A percentile compares a stretch with the other conserved stretches of the same genome.
Evolutionary conservation across 2,113 vertebrate genomes (phyloP).

Genomic region (Alligator sinensis): DNA sequence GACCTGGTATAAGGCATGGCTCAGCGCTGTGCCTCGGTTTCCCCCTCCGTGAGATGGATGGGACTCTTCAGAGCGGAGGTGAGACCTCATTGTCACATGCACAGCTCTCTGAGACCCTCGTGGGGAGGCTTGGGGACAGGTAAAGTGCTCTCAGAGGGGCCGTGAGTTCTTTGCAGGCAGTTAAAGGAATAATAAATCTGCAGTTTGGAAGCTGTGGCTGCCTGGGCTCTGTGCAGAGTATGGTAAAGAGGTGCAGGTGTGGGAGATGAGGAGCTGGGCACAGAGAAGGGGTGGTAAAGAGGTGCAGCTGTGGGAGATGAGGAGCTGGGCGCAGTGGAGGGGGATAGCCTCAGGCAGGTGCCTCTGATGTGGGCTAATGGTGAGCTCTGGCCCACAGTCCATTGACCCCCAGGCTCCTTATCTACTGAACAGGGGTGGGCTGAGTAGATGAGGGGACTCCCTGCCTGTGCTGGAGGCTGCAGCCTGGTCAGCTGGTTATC

Average conservation of each 20-base stretch:
- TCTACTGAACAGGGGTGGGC: not conserved
- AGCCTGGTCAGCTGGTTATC: no score
- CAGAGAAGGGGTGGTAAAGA: not conserved
- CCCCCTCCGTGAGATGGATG: not conserved
- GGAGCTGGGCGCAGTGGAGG: not conserved
- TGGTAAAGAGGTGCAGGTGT: not conserved
- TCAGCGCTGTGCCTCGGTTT: not conserved
- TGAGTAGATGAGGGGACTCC: no score
- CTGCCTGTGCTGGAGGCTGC: no score
- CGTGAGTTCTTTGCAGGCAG: slow-evolving; percentile 53
- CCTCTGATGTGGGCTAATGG: not conserved
- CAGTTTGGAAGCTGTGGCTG: slow-evolving; percentile 41
- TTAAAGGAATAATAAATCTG: slow-evolving; percentile 61
- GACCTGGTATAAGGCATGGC: not conserved
- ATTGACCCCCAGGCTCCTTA: not conserved
- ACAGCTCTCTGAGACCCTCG: slow-evolving; percentile 48
- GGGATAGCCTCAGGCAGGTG: not conserved
- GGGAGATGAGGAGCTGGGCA: not conserved
- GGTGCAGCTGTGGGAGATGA: not conserved
- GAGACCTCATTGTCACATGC: slow-evolving; percentile 40
- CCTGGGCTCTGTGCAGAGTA: slow-evolving; percentile 5
- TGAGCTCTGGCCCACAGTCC: not conserved
- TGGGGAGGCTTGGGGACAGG: slow-evolving; percentile 27
- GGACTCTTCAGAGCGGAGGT: not conserved
- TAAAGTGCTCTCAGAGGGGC: slow-evolving; percentile 35